Base-by-base conservation (phyloP, 2,888 invertebrate species). In the Sialis lutaria region DNA sequence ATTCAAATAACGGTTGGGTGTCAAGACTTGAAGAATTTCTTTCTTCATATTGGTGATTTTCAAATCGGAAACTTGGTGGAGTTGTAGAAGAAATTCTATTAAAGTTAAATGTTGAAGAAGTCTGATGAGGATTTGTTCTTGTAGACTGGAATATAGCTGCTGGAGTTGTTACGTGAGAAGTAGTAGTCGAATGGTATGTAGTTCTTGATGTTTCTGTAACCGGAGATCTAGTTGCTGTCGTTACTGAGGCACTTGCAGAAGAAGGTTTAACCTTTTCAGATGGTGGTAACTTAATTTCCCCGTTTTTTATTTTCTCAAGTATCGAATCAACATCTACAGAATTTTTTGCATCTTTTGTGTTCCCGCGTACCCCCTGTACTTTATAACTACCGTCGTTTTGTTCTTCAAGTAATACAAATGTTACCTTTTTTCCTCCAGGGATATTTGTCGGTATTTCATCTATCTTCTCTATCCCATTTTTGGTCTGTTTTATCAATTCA, bases 381-480 rank as follows among this genome's bases (percentile, higher is more conserved):
- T 87, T 87, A 53, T 83, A 83, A 30, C 82, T 82, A 6, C 88
- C 88, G 56, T 88, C 88, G 5, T 82, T 75, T 60, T 88, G 88
- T 59, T 89, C 88, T 62, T 88, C 88, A 8, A 89, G 66, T 41
- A 88, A 80, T 1, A 89, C 88, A 56, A 88, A 88, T 0, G 88
- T 88, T 0, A 88, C 86, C 59, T 87, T 86, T 64, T 87, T 87
- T 52, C 79, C 75, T 54, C 72, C 70, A 1, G 79, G 75, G 31
- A 80, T 59, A 53, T 64, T 73, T 42, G 73, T 69, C 1, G 78
- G 72, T 39, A 75, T 61, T 47, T 77, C 77, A 0, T 72, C 69
- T 1, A 82, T 71, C 57, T 80, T 77, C 56, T 86, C 83, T 0
- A 84, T 64, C 2, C 85, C 86, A 51, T 78, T 77, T 41, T 76